Evolutionary conservation across 30 jellyfish, hydroid and myxozoan genomes (phyloP).

Genomic region (Aurelia sp.): DNA sequence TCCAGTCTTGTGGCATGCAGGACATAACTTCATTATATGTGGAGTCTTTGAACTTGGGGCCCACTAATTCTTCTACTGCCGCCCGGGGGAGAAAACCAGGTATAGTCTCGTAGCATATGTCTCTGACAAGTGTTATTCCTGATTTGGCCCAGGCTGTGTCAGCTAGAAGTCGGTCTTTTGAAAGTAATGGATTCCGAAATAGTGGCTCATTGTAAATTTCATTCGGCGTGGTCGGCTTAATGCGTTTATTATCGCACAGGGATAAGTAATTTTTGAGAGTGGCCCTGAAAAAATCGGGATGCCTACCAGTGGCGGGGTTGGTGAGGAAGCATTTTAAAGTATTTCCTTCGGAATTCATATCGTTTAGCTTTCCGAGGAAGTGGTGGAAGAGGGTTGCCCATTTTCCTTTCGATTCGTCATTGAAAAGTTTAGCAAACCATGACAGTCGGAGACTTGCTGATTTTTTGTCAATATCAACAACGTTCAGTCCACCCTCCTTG

Average conservation of each 20-base stretch:
- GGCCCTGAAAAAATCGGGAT: not conserved
- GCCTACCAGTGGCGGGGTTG: not conserved
- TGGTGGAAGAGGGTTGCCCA: not conserved
- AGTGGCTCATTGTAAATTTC: not conserved
- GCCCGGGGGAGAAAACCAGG: too few relatives aligned
- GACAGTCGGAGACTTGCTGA: constrained; percentile 3
- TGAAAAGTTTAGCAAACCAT: constrained; percentile 37
- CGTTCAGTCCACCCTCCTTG: constrained; percentile 28
- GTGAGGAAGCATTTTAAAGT: not conserved
- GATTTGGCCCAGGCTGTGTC: not conserved
- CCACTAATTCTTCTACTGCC: too few relatives aligned
- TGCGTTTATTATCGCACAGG: not conserved
- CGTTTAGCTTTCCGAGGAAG: not conserved
- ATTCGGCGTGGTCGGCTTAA: not conserved
- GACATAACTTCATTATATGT: too few relatives aligned
- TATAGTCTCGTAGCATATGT: too few relatives aligned
- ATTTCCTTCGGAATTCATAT: not conserved
- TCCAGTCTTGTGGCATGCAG: too few relatives aligned
- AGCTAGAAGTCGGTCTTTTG: not conserved
- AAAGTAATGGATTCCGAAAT: not conserved
- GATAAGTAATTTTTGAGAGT: not conserved
- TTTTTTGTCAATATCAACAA: constrained; percentile 12
- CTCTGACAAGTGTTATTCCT: not conserved
- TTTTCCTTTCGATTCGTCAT: not conserved
- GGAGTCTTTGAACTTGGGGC: too few relatives aligned